Evolutionary conservation across 2,888 invertebrate genomes (phyloP).

Genomic region (Elegia similella): DNA sequence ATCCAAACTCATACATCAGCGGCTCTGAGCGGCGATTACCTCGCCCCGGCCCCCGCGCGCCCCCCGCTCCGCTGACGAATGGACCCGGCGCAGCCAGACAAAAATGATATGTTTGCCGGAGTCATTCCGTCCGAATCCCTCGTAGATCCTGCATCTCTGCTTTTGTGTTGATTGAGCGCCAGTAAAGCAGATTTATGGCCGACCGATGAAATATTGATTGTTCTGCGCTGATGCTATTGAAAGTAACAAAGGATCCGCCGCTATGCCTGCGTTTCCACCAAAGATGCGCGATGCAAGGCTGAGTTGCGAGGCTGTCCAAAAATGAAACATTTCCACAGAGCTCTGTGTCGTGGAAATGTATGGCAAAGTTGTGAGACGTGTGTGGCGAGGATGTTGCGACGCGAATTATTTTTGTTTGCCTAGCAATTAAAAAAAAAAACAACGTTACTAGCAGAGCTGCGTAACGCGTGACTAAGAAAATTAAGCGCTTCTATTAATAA

Average conservation of each 20-base stretch:
- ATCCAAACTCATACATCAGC: conserved; percentile 23
- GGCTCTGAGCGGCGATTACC: conserved; percentile 44
- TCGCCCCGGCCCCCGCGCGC: conserved; percentile 21
- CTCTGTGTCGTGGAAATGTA: too few relatives aligned
- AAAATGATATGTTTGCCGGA: conserved; percentile 50
- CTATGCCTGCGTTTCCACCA: not conserved
- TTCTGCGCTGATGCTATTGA: not conserved
- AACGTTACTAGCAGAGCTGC: too few relatives aligned
- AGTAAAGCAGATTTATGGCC: conserved; percentile 33
- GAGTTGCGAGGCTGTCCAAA: too few relatives aligned
- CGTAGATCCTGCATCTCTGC: conserved; percentile 34
- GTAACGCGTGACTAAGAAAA: too few relatives aligned
- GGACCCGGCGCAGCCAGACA: conserved; percentile 44
- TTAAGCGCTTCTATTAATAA: too few relatives aligned
- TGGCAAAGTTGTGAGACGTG: too few relatives aligned
- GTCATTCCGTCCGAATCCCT: conserved; percentile 40
- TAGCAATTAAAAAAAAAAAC: too few relatives aligned
- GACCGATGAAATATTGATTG: not conserved
- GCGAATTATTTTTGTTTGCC: too few relatives aligned
- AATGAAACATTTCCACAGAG: too few relatives aligned
- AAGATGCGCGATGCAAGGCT: not conserved
- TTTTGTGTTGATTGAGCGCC: conserved; percentile 38
- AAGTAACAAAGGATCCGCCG: not conserved
- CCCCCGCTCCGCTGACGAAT: conserved; percentile 38
- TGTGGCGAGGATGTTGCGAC: too few relatives aligned